Percentiles rank a stretch among this genome's conserved stretches.
phyloP scores from a whole-genome alignment of 2,888 invertebrate genomes.

The Tinea pellionella region DNA sequence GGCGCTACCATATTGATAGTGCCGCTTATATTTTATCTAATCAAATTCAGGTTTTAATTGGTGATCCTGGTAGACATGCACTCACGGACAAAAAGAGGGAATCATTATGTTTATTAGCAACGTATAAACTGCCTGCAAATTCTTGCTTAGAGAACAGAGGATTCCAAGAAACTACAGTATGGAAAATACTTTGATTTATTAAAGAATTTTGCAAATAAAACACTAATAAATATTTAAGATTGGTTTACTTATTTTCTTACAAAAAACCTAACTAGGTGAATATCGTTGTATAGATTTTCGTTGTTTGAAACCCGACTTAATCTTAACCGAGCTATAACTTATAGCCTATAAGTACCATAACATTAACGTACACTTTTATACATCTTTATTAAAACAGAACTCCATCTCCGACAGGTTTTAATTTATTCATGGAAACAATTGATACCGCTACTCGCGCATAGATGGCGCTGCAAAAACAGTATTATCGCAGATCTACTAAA shows the following conservation, averaged over 20 bases:
- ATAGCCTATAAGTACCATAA: too few relatives aligned
- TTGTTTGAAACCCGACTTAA: background rate
- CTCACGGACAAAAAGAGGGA: constrained; percentile 41
- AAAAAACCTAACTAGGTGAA: background rate
- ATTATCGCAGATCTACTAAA: too few relatives aligned
- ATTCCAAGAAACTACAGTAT: constrained; percentile 59
- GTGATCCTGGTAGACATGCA: constrained; percentile 72
- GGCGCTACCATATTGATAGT: background rate
- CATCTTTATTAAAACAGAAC: background rate
- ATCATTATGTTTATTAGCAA: constrained; percentile 41
- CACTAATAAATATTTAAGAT: background rate
- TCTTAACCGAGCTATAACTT: too few relatives aligned
- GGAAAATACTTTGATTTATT: constrained; percentile 26
- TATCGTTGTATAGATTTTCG: background rate
- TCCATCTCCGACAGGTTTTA: background rate
- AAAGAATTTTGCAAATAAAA: background rate
- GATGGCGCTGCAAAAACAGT: background rate
- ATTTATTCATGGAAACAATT: background rate
- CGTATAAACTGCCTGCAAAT: constrained; percentile 50
- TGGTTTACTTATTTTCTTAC: background rate
- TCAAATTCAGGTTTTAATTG: constrained; percentile 58
- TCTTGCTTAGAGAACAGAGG: constrained; percentile 66
- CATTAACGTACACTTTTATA: background rate
- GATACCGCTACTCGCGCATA: background rate
- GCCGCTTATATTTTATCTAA: background rate